These are phyloP conservation scores for Acanthurus lineatus DNA, from an alignment of 2,797 vertebrate genomes.

Conservation along the genomic window DNA sequence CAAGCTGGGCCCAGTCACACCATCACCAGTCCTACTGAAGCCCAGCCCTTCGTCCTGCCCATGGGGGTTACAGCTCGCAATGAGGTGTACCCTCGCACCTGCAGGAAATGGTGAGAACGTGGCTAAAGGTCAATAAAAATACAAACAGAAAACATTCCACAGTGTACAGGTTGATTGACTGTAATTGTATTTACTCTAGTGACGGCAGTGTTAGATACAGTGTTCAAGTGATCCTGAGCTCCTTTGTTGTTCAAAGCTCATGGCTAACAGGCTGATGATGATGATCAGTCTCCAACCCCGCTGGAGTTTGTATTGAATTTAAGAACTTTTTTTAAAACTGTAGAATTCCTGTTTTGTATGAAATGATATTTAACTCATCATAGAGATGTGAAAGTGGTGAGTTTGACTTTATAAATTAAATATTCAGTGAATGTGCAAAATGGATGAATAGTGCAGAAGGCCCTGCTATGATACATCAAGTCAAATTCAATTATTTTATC, in stretches of 20 bases:
- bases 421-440: neutral
- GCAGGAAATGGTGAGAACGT: conserved; percentile 90
- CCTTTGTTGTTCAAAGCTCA: conserved; percentile 1
- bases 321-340: neutral
- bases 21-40: conserved; percentile 56
- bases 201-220: neutral
- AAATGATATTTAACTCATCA: neutral
- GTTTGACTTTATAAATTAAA: neutral
- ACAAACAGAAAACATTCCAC: neutral
- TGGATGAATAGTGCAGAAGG: neutral
- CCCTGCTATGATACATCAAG: neutral
- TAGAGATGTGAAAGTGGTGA: neutral
- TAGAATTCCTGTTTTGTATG: neutral
- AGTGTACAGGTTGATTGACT: neutral
- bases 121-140: neutral
- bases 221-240: neutral
- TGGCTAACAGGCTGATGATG: neutral
- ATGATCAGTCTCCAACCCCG: neutral
- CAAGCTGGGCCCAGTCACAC: conserved; percentile 53
- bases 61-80: conserved; percentile 94
- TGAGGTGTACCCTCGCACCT: conserved; percentile 94
- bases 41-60: conserved; percentile 92
- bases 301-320: neutral
- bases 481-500: neutral
- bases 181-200: neutral